Base-by-base conservation (phyloP, 2,888 invertebrate species). In the Ennomos fuscantarius region DNA sequence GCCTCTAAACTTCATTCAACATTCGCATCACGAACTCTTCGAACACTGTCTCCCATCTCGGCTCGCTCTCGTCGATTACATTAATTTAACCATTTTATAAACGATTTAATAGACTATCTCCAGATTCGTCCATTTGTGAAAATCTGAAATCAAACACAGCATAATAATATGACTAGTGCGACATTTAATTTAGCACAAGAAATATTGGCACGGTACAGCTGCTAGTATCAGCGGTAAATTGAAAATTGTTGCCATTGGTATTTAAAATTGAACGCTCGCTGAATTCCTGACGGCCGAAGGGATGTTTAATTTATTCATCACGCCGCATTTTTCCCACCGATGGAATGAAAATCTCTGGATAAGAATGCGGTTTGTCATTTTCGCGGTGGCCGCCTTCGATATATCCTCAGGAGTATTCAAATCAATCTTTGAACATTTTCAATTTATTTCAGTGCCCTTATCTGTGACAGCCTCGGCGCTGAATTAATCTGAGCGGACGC, bases 371-470 rank as follows among this genome's bases (percentile, higher is more conserved):
- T 78, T 77, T 74, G 80, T 83, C 78, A 81, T 83, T 82, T 74
- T 78, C 70, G 79, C 74, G 71, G 67, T 75, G 73, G 73, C 75
- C 77, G 81, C 80, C 81, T 81, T 80, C 81, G 81, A 84, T 90
- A 87, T 87, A 88, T 88, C 81, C 85, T 87, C 81, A 73, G 76
- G 82, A 83, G 86, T 87, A 92, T 92, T 92, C 90, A 91, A 93
- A 93, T 92, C 92, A 92, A 93, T 93, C 92, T 88, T 83, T 83
- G 87, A 90, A 90, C 90, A 90, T 92, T 93, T 93, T 93, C 93
- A 93, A 93, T 93, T 92, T 93, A 93, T 92, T 92, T 92, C 89
- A 87, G 87, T 84, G 87, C 84, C 89, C 89, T 92, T 92, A 92
- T 92, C 92, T 88, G 86, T 84, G 88, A 87, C 87, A 84, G 89